These are phyloP conservation scores for Panurus biarmicus DNA, from an alignment of 2,113 vertebrate species.

Conservation along the genomic window DNA sequence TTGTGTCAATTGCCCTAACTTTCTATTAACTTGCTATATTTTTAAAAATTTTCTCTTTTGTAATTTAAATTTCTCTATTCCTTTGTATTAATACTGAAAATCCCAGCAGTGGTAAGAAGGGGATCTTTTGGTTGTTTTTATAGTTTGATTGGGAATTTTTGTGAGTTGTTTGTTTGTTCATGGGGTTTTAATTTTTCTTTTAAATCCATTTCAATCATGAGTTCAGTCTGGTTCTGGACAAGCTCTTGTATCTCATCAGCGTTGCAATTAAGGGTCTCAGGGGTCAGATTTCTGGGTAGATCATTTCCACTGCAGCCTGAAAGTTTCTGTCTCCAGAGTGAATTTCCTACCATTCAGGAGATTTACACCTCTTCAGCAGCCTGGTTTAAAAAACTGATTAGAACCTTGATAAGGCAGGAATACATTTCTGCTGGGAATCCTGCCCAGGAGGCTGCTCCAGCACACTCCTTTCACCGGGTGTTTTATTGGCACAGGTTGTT, in stretches of 20 bases:
- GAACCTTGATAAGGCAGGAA: background rate
- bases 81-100: background rate
- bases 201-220: background rate
- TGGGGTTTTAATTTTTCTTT: background rate
- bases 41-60: background rate
- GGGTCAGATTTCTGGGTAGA: background rate
- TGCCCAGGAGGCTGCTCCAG: background rate
- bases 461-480: background rate
- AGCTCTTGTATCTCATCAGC: background rate
- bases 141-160: background rate
- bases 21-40: background rate
- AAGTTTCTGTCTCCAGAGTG: background rate
- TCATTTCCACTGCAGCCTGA: background rate
- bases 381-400: background rate
- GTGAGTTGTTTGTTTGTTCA: background rate
- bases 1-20: background rate
- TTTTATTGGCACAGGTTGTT: background rate
- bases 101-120: accelerated
- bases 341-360: background rate
- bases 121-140: no score
- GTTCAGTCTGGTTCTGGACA: background rate
- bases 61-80: background rate
- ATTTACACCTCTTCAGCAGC: background rate
- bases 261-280: background rate
- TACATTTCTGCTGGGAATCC: background rate